These are phyloP conservation scores for Neolamprologus hecqui DNA, from an alignment of 2,113 vertebrate genomes.

Conservation along the genomic window DNA sequence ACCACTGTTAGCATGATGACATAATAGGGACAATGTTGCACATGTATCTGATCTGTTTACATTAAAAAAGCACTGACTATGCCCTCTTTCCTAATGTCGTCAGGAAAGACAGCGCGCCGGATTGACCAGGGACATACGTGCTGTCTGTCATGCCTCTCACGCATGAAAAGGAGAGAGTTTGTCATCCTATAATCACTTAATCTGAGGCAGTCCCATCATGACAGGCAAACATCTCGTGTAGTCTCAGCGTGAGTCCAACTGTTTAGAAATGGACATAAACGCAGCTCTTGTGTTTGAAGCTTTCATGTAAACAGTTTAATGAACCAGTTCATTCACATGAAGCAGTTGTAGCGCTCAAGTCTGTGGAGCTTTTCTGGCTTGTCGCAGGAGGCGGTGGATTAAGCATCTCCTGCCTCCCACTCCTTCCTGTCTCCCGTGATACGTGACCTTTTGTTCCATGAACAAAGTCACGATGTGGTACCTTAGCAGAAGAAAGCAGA, in stretches of 20 bases:
- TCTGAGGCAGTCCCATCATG: background rate
- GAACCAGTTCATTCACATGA: background rate
- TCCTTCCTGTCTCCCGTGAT: background rate
- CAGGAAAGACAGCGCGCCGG: background rate
- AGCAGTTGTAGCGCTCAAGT: background rate
- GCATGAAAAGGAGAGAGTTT: background rate
- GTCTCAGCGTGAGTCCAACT: fast-evolving
- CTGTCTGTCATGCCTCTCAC: background rate
- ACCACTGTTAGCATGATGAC: background rate
- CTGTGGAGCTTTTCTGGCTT: background rate
- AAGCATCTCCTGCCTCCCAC: background rate
- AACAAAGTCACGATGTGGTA: background rate
- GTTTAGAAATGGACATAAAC: background rate
- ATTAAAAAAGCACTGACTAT: background rate
- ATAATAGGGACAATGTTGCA: background rate
- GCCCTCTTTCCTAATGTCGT: background rate
- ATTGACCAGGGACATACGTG: background rate
- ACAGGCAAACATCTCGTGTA: background rate
- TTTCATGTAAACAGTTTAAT: background rate
- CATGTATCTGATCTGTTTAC: background rate
- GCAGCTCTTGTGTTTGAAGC: background rate
- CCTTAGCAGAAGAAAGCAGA: background rate
- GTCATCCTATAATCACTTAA: background rate
- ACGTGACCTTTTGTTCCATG: background rate
- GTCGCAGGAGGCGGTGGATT: background rate